Conservation (phyloP, 2,797 vertebrate genomes). For the Nyctalus aviator region DNA sequence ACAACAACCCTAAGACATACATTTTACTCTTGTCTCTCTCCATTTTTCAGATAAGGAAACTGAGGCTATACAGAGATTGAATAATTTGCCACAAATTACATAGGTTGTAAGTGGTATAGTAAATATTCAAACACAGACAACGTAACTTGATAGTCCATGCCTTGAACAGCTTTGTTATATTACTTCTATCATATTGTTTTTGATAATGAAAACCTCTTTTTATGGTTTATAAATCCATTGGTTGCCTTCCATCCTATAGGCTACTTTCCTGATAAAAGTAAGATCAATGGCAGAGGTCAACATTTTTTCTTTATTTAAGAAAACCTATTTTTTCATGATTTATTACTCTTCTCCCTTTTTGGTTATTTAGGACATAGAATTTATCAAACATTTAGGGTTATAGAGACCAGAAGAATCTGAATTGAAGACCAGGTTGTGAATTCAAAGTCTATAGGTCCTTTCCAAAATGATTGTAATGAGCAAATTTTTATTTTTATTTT, state of each 20-base stretch:
- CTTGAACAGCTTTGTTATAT: not conserved
- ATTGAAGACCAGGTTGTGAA: slow-evolving; percentile 11
- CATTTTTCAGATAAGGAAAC: slow-evolving; percentile 52
- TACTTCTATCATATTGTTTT: slow-evolving; percentile 54
- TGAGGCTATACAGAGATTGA: slow-evolving; percentile 38
- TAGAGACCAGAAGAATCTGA: not conserved
- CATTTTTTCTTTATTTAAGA: slow-evolving; percentile 22
- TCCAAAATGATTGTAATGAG: slow-evolving; percentile 23
- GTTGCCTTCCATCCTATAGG: not conserved
- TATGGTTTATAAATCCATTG: slow-evolving; percentile 54
- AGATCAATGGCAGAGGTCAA: not conserved
- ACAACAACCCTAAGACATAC: not conserved
- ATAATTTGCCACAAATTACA: not conserved
- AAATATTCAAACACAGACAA: not conserved
- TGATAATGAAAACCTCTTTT: slow-evolving; percentile 35
- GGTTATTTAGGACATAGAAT: not conserved
- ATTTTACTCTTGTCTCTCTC: slow-evolving; percentile 21
- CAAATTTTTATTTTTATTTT: slow-evolving; percentile 38
- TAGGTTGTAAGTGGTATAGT: slow-evolving; percentile 1
- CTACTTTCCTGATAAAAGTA: slow-evolving; percentile 3
- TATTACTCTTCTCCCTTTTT: not conserved
- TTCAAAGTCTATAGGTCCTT: slow-evolving; percentile 36
- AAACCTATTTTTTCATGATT: not conserved
- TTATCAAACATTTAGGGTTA: slow-evolving; percentile 9
- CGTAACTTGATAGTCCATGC: not conserved